phyloP scores from a whole-genome alignment of 2,797 vertebrate genomes.

The Threskiornis aethiopicus region DNA sequence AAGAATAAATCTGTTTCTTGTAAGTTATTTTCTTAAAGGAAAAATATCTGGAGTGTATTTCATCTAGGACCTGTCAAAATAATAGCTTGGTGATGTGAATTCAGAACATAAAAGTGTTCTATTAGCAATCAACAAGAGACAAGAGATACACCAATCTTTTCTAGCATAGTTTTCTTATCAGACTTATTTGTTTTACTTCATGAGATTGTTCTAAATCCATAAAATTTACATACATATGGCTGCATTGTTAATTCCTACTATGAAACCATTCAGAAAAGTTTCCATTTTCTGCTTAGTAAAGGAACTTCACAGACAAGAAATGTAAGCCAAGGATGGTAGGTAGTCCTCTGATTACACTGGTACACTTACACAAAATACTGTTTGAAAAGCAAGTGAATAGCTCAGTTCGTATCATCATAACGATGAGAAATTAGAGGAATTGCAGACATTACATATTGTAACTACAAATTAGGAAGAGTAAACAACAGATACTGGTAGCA shows the following conservation, averaged over 20 bases:
- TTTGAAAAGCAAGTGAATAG: not conserved
- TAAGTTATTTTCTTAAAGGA: slow-evolving; percentile 50
- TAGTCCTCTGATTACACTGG: not conserved
- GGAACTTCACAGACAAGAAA: not conserved
- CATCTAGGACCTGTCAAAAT: slow-evolving; percentile 61
- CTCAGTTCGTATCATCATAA: not conserved
- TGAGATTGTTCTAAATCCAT: slow-evolving; percentile 61
- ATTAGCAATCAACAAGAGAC: slow-evolving; percentile 62
- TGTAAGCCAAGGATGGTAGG: not conserved
- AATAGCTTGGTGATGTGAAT: slow-evolving; percentile 51
- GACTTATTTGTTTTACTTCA: slow-evolving; percentile 57
- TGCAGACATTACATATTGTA: not conserved
- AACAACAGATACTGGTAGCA: not conserved
- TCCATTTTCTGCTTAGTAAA: not conserved
- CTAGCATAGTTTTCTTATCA: slow-evolving; percentile 38
- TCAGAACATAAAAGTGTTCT: slow-evolving; percentile 55
- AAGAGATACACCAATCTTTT: slow-evolving; percentile 43
- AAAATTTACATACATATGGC: slow-evolving; percentile 43
- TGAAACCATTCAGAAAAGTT: not conserved
- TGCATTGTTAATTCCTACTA: slow-evolving; percentile 20
- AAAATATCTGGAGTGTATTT: slow-evolving; percentile 50
- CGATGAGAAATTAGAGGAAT: not conserved
- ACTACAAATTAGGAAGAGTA: not conserved
- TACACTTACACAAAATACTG: not conserved
- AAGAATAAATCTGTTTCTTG: slow-evolving; percentile 45